Evolutionary conservation across 2,797 vertebrate species (phyloP).

Genomic region (Furcifer pardalis): DNA sequence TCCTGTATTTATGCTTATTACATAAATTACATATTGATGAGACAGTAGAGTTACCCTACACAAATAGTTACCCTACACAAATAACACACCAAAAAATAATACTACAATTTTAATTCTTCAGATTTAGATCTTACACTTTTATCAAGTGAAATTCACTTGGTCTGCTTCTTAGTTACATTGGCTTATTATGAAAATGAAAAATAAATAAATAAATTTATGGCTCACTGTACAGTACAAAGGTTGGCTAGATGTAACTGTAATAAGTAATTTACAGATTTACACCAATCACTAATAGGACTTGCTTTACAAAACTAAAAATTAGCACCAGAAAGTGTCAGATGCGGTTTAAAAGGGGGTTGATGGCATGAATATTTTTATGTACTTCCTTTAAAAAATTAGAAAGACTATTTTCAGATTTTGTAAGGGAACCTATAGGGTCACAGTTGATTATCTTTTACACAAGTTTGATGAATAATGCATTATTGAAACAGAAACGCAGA

Average conservation of each 20-base stretch:
- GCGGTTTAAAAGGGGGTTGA: not conserved
- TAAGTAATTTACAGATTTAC: conserved; percentile 36
- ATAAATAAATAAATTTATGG: too few relatives aligned
- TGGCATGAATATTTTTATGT: conserved; percentile 8
- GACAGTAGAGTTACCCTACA: not conserved
- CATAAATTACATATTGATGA: not conserved
- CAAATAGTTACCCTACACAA: not conserved
- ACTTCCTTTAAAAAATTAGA: conserved; percentile 10
- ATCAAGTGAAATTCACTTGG: not conserved
- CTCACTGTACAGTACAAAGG: not conserved
- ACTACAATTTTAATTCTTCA: conserved; percentile 7
- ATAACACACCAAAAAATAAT: not conserved
- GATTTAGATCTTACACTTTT: conserved; percentile 14
- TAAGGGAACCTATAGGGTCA: not conserved
- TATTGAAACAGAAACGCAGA: not conserved
- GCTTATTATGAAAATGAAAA: conserved; percentile 2
- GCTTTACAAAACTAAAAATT: conserved; percentile 44
- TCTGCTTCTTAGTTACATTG: conserved; percentile 1
- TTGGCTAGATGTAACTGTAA: not conserved
- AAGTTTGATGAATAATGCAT: conserved; percentile 29
- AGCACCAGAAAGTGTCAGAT: conserved; percentile 14
- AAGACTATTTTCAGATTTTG: conserved; percentile 18
- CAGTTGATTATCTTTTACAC: conserved; percentile 15
- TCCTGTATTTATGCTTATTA: not conserved
- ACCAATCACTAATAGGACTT: not conserved